A percentile compares a stretch with the other conserved stretches of the same genome.
phyloP scores from a whole-genome alignment of 2,888 invertebrate species.

The Hirtodrosophila duncani region DNA sequence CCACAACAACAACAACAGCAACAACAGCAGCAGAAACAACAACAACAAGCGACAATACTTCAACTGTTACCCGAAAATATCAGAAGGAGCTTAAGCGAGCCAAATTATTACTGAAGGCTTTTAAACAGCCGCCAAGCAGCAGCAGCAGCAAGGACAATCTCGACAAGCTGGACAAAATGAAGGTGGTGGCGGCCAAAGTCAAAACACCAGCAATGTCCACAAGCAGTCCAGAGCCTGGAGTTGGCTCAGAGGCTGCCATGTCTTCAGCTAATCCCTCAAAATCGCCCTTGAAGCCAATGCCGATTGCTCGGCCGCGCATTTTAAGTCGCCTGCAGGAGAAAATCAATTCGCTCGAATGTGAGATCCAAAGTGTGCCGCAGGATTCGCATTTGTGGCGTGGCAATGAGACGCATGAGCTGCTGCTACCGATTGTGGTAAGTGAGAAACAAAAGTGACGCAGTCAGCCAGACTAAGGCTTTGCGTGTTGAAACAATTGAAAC shows the following conservation, averaged over 20 bases:
- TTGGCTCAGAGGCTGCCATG: constrained; percentile 16
- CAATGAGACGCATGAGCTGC: constrained; percentile 85
- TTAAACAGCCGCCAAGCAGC: constrained; percentile 37
- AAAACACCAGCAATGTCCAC: constrained; percentile 31
- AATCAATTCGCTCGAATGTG: constrained; percentile 83
- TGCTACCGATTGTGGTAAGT: constrained; percentile 84
- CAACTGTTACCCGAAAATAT: constrained; percentile 56
- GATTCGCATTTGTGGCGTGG: constrained; percentile 85
- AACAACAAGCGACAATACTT: no score
- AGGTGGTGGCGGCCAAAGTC: constrained; percentile 55
- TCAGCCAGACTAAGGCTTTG: constrained; percentile 28
- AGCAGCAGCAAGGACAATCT: not conserved
- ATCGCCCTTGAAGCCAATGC: constrained; percentile 73
- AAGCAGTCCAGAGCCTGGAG: constrained; percentile 10
- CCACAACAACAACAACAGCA: constrained; percentile 18
- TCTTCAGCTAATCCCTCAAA: constrained; percentile 60
- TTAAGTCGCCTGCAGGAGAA: constrained; percentile 82
- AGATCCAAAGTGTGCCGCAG: constrained; percentile 82
- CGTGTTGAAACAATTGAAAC: constrained; percentile 51
- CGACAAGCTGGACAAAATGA: constrained; percentile 38
- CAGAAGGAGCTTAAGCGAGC: constrained; percentile 74
- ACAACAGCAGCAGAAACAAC: constrained; percentile 10
- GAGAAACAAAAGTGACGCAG: not conserved
- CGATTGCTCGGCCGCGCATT: constrained; percentile 77
- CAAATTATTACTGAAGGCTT: constrained; percentile 73